Evolutionary conservation across 2,888 invertebrate genomes (phyloP).

Genomic region (Tiliacea citrago): DNA sequence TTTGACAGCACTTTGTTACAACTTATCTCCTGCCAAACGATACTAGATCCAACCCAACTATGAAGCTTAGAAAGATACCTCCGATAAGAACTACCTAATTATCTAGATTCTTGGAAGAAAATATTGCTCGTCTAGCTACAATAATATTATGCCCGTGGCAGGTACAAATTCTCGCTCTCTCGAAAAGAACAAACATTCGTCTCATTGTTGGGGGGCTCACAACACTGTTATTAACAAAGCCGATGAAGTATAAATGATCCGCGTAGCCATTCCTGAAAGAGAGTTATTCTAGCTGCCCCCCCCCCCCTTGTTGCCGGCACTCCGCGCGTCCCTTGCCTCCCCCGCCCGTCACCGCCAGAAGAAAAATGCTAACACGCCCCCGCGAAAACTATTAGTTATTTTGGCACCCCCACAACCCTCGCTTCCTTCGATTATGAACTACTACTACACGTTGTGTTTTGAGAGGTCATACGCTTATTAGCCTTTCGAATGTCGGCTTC

Average conservation of each 20-base stretch:
- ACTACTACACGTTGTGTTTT: constrained; percentile 76
- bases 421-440: constrained; percentile 84
- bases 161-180: constrained; percentile 54
- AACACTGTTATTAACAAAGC: constrained; percentile 83
- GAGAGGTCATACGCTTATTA: constrained; percentile 62
- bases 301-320: constrained; percentile 58
- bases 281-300: constrained; percentile 79
- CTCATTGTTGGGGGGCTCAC: constrained; percentile 66
- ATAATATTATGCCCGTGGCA: constrained; percentile 48
- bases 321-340: constrained; percentile 64
- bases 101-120: not conserved
- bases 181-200: constrained; percentile 66
- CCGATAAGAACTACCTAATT: constrained; percentile 12
- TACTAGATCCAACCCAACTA: too few relatives aligned
- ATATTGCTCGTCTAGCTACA: constrained; percentile 19
- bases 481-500: too few relatives aligned
- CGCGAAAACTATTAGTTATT: constrained; percentile 91
- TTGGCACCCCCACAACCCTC: constrained; percentile 88
- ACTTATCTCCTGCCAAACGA: too few relatives aligned
- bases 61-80: not conserved
- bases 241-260: constrained; percentile 90
- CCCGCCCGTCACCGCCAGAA: constrained; percentile 88
- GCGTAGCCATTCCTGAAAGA: constrained; percentile 86
- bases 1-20: not conserved
- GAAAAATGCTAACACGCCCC: constrained; percentile 91